These are phyloP conservation scores for Tamias sibiricus DNA, from an alignment of 2,113 vertebrate species.

Conservation along the genomic window DNA sequence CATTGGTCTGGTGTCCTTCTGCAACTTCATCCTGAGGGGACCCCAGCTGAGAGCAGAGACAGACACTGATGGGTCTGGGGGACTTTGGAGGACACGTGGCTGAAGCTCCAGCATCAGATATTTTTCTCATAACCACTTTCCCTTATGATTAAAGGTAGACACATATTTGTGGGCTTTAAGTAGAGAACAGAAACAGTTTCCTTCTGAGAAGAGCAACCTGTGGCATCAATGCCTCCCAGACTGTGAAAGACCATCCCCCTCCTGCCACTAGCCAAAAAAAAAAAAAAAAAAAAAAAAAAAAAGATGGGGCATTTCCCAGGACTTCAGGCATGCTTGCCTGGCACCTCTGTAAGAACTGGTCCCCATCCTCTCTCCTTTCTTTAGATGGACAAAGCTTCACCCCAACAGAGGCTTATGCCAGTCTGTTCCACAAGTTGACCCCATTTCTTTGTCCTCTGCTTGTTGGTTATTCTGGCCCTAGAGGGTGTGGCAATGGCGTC, in stretches of 20 bases:
- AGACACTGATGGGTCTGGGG: background rate
- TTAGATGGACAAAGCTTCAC: background rate
- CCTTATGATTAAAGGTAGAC: background rate
- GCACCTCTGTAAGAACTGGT: background rate
- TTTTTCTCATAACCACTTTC: background rate
- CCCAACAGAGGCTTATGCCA: background rate
- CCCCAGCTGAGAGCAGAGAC: background rate
- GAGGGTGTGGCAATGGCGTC: background rate
- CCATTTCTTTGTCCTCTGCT: background rate
- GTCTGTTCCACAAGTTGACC: background rate
- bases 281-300: background rate
- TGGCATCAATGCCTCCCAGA: background rate
- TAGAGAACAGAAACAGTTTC: background rate
- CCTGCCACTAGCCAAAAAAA: background rate
- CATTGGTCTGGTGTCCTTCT: background rate
- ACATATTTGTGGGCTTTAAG: background rate
- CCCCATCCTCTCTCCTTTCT: background rate
- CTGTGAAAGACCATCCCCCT: background rate
- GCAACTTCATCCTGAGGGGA: background rate
- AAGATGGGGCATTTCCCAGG: background rate
- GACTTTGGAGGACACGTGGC: background rate
- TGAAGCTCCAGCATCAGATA: background rate
- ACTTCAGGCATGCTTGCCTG: background rate
- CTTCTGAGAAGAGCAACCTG: background rate
- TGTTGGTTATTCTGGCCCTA: background rate